These are phyloP conservation scores for Ginglymostoma cirratum DNA, from an alignment of 2,113 vertebrate genomes.

Conservation along the genomic window DNA sequence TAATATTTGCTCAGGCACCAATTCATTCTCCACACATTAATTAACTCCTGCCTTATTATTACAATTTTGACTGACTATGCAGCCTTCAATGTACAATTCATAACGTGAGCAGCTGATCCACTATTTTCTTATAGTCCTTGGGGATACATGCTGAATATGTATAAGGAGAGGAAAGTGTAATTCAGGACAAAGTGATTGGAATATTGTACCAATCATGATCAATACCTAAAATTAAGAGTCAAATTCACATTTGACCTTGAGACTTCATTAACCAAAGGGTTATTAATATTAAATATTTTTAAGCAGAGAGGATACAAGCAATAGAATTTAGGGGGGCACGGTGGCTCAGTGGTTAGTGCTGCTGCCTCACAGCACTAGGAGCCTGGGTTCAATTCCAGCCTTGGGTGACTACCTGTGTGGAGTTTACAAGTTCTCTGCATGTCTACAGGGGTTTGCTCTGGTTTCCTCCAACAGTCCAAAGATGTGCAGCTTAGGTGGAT, in stretches of 20 bases:
- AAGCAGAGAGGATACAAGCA: neutral
- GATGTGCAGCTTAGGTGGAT: too few species aligned
- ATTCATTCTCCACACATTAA: neutral
- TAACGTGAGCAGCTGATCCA: neutral
- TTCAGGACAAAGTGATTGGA: neutral
- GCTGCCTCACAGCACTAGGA: too few species aligned
- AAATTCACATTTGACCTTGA: neutral
- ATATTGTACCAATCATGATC: neutral
- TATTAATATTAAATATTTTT: neutral
- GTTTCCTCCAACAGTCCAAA: too few species aligned
- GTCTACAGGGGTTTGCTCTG: too few species aligned
- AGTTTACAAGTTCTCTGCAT: too few species aligned
- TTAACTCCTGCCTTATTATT: neutral
- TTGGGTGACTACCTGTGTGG: too few species aligned
- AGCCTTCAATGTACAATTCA: neutral
- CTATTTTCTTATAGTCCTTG: neutral
- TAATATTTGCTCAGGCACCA: neutral
- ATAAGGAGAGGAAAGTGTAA: neutral
- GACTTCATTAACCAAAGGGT: neutral
- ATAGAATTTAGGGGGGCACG: too few species aligned
- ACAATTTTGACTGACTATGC: neutral
- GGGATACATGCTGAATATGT: neutral
- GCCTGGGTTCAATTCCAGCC: too few species aligned
- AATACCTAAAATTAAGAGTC: neutral
- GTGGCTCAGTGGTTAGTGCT: too few species aligned